These are phyloP conservation scores for Aporophyla nigra DNA, from an alignment of 2,888 invertebrate species.

Conservation along the genomic window DNA sequence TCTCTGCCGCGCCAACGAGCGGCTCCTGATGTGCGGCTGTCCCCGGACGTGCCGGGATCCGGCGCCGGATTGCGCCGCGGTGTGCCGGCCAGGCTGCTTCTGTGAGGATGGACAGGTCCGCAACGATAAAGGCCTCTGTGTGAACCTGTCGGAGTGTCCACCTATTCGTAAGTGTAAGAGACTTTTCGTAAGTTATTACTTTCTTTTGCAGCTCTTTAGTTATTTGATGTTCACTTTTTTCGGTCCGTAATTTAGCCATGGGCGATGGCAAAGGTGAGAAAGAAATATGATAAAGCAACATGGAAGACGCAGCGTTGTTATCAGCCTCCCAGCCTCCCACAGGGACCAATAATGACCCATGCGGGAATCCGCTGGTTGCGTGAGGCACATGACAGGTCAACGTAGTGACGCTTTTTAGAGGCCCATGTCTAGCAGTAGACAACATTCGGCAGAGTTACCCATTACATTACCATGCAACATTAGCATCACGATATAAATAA, in stretches of 20 bases:
- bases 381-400: neutral
- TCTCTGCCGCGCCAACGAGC: slow-evolving; percentile 78
- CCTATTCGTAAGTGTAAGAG: slow-evolving; percentile 70
- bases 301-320: neutral
- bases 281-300: neutral
- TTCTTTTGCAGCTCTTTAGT: neutral
- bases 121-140: slow-evolving; percentile 76
- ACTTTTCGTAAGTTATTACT: neutral
- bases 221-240: neutral
- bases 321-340: too few species aligned
- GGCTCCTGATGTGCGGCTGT: slow-evolving; percentile 80
- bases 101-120: slow-evolving; percentile 78
- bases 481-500: neutral
- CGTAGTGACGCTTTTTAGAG: neutral
- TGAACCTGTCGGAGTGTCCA: slow-evolving; percentile 80
- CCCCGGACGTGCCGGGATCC: slow-evolving; percentile 80
- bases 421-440: neutral
- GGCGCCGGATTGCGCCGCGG: slow-evolving; percentile 75
- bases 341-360: neutral
- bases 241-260: neutral
- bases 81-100: slow-evolving; percentile 81
- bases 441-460: neutral
- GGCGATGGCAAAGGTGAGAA: neutral
- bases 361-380: neutral
- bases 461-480: neutral